These are phyloP conservation scores for Teleiodes luculella DNA, from an alignment of 2,888 invertebrate genomes.

Conservation along the genomic window DNA sequence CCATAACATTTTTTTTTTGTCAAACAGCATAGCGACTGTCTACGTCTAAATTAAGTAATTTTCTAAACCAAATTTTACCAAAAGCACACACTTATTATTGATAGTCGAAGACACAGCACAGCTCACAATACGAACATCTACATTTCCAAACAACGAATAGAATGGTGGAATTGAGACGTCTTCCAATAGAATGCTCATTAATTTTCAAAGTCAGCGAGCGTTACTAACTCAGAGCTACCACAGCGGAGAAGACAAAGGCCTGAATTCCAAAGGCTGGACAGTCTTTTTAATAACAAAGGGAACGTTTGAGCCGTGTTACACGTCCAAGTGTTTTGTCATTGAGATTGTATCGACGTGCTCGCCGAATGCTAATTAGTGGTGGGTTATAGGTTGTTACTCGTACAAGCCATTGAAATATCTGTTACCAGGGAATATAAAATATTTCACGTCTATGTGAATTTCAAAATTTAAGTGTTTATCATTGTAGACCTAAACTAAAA, in stretches of 20 bases:
- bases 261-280: constrained; percentile 39
- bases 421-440: neutral
- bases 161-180: constrained; percentile 50
- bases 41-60: neutral
- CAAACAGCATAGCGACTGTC: neutral
- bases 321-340: constrained; percentile 56
- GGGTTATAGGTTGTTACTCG: neutral
- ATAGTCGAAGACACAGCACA: no score
- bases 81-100: no score
- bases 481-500: no score
- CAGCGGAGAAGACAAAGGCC: constrained; percentile 32
- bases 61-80: no score
- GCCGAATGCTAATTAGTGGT: constrained; percentile 26
- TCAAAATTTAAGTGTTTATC: no score
- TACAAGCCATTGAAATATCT: neutral
- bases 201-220: constrained; percentile 63
- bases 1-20: no score
- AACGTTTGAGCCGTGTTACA: constrained; percentile 52
- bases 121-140: no score
- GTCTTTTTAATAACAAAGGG: constrained; percentile 39
- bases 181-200: constrained; percentile 59
- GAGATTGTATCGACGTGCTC: constrained; percentile 49
- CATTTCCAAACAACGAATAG: constrained; percentile 2
- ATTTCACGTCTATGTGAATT: no score
- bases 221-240: constrained; percentile 37